Evolutionary conservation across 2,113 vertebrate species (phyloP).

Genomic region (Phoxinus phoxinus): DNA sequence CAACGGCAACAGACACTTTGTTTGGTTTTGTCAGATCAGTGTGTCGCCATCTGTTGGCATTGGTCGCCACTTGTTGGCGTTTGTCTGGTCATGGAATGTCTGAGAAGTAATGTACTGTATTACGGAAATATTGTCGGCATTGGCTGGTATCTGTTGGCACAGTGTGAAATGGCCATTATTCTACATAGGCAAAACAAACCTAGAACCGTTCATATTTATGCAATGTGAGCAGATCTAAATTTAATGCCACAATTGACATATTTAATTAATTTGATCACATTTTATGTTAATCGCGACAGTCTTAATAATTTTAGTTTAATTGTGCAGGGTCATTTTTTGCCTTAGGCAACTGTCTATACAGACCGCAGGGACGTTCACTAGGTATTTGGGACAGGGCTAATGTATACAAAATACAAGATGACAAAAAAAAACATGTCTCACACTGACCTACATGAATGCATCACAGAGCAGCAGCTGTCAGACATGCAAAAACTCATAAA

Average conservation of each 20-base stretch:
- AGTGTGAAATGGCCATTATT: too few relatives aligned
- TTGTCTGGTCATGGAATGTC: too few relatives aligned
- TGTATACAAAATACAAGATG: background rate
- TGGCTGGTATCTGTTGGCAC: too few relatives aligned
- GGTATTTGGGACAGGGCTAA: background rate
- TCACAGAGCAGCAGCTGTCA: background rate
- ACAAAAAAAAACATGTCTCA: background rate
- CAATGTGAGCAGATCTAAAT: background rate
- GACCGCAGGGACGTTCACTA: background rate
- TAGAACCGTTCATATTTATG: too few relatives aligned
- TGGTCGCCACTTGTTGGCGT: too few relatives aligned
- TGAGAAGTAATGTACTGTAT: too few relatives aligned
- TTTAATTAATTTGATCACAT: background rate
- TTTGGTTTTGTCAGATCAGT: too few relatives aligned
- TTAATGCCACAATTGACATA: background rate
- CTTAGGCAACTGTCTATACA: background rate
- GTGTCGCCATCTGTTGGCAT: too few relatives aligned
- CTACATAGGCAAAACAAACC: too few relatives aligned
- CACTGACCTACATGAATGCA: conserved; percentile 12
- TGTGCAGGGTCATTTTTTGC: background rate
- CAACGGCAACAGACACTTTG: too few relatives aligned
- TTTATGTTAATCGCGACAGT: background rate
- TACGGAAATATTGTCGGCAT: too few relatives aligned
- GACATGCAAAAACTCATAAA: conserved; percentile 3
- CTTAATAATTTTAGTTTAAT: background rate